Percentiles rank a stretch among this genome's conserved stretches.
These are phyloP conservation scores for Metaphire vulgaris DNA, from an alignment of 1,140 invertebrate genomes.

Conservation along the genomic window DNA sequence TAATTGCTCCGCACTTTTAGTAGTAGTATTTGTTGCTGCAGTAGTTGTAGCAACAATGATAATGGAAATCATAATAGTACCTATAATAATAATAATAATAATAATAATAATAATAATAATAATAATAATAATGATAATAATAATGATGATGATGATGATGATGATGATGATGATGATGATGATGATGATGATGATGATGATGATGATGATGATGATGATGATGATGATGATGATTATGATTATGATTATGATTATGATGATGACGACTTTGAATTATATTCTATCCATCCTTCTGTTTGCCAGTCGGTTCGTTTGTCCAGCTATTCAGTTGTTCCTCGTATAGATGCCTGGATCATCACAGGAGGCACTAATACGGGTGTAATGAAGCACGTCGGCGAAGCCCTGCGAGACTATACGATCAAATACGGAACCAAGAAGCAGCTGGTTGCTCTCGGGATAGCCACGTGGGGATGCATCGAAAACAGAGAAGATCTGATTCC, in stretches of 20 bases:
- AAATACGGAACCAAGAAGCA: slow-evolving; percentile 40
- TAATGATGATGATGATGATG: not conserved
- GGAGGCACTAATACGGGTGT: slow-evolving; percentile 53
- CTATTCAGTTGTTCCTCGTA: not conserved
- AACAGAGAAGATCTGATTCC: no score
- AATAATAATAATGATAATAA: not conserved
- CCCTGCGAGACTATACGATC: slow-evolving; percentile 48
- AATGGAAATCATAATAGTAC: not conserved
- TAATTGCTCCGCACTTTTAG: no score
- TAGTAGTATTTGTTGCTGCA: not conserved
- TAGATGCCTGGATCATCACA: slow-evolving; percentile 55
- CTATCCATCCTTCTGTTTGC: not conserved
- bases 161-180: not conserved
- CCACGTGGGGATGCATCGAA: no score
- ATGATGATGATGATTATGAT: not conserved
- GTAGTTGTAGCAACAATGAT: not conserved
- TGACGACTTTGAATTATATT: no score
- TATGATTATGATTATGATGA: not conserved
- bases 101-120: not conserved
- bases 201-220: not conserved
- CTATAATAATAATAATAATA: not conserved
- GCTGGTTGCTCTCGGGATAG: no score
- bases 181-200: not conserved
- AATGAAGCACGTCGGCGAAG: slow-evolving; percentile 54
- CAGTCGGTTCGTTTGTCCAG: not conserved